Evolutionary conservation across 2,113 vertebrate genomes (phyloP), one percentile per base, ranked within the genome.

Genomic region (Podarcis cretensis): DNA sequence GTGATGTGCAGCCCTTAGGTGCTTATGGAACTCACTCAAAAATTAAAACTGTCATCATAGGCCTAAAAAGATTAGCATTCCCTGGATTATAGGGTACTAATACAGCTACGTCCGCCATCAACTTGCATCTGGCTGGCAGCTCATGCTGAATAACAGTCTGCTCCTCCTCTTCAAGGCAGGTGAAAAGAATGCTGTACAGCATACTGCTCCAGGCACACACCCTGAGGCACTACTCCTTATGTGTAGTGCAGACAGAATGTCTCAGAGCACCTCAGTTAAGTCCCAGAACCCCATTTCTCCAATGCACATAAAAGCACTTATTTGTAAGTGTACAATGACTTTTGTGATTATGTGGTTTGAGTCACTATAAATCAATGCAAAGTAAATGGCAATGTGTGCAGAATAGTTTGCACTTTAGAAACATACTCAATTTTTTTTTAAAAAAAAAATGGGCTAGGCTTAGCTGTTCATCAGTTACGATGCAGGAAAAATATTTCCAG

Each of bases 211-310:
- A 65, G 6, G 37, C 59, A 18, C 8, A 86, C 23, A 7, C 0
- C 23, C 81, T n/a, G 81, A 73, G 68, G 88, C 89, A 87, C 54
- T 27, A 12, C 37, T 76, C 90, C 74, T 57, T 65, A 66, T 30
- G 57, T 1, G 0, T 85, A 35, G 12, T 35, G n/a, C 68, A 91
- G 85, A 35, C 0, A 4, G 25, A 54, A 16, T 68, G 48, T 81
- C 74, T 81, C 85, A 73, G 27, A 83, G 54, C 79, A 79, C 4
- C 32, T 69, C 30, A 57, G 18, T 57, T 73, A 18, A 85, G 13
- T 30, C 65, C 66, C 27, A 73, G 76, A 27, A 10, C 25, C 18
- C 75, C n/a, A 2, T 59, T 69, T 69, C n/a, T 25, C 66, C 12
- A 80, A 21, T 48, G 57, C 21, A 75, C 66, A 43, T 65, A 66